Evolutionary conservation across 1,140 invertebrate species (phyloP).

Genomic region (Yoshiicerus persimilis): DNA sequence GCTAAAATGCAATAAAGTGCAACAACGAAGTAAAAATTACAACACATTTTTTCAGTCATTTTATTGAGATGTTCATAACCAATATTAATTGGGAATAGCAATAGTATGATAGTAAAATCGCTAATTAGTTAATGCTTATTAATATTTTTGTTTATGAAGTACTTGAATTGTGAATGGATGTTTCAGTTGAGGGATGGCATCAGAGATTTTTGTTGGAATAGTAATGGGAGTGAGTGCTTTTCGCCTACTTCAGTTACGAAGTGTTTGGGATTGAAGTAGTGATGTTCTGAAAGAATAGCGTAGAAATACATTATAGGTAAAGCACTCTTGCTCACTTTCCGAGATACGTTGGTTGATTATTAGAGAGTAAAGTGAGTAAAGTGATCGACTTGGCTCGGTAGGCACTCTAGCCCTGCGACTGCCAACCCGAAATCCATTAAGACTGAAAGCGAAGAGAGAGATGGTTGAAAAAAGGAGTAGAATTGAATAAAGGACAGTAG

Average conservation of each 20-base stretch:
- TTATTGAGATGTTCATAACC: too few species aligned
- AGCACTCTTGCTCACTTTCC: not conserved
- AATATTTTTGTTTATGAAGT: not conserved
- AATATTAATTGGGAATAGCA: too few species aligned
- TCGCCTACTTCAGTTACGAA: not conserved
- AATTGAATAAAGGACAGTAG: not conserved
- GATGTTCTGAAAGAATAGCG: not conserved
- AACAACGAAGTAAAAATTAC: too few species aligned
- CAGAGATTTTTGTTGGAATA: not conserved
- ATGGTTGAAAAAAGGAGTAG: slow-evolving; percentile 1
- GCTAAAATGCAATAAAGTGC: too few species aligned
- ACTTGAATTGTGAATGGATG: not conserved
- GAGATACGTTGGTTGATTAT: not conserved
- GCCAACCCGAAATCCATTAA: slow-evolving; percentile 36
- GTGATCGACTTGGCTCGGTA: slow-evolving; percentile 20
- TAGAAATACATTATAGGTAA: not conserved
- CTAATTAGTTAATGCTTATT: not conserved
- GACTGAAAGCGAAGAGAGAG: slow-evolving; percentile 3
- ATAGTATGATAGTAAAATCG: too few species aligned
- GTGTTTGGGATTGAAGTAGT: not conserved
- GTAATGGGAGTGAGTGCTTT: not conserved
- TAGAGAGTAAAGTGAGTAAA: slow-evolving; percentile 11
- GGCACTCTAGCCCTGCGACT: not conserved
- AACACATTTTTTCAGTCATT: too few species aligned
- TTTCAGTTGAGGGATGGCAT: not conserved